Evolutionary conservation across 2,797 vertebrate species (phyloP), one percentile per base, ranked within the genome.

Genomic region (Enteromius fasciolatus): DNA sequence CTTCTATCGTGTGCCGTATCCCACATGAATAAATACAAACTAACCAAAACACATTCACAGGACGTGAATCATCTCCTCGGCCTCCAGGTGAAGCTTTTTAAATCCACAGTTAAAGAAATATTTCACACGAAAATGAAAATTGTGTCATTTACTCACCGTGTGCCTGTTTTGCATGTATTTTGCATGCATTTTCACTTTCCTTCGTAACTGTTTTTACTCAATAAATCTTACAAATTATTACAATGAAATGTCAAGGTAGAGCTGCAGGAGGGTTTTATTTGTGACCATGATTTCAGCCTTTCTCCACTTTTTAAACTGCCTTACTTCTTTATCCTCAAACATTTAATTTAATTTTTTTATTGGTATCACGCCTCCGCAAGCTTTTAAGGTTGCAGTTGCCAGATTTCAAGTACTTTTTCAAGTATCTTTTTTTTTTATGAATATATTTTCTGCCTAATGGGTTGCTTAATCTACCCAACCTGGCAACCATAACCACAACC

Each of bases 51-150:
- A 68, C 46, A 59, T 76, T 57, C 50, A 69, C 57, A 52, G 63
- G 61, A 33, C 3, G 63, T 81, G 74, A 63, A 76, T 66, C 83
- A 80, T 80, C 78, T 44, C 48, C 61, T 80, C 52, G 50, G 73
- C 63, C 72, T 46, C 33, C 50, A 69, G 63, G 77, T 80, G 52
- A 48, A 73, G 28, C 69, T 80, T 33, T 70, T 61, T 80, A 31
- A 68, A 39, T 46, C n/a, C 18, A 75, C 41, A 78, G 25, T 36
- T 82, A 39, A 20, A 39, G 5, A 66, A 75, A 57, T 54, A 44
- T 64, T 36, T 12, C 15, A 12, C 25, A 4, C 69, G 0, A n/a
- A 23, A 59, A 23, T 0, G 1, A 33, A 72, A 28, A 9, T 44
- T 15, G 25, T 48, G 69, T 31, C 28, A 52, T 72, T 70, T 70